Base-by-base conservation (phyloP, 2,113 vertebrate genomes). In the Leucopternis melanops region DNA sequence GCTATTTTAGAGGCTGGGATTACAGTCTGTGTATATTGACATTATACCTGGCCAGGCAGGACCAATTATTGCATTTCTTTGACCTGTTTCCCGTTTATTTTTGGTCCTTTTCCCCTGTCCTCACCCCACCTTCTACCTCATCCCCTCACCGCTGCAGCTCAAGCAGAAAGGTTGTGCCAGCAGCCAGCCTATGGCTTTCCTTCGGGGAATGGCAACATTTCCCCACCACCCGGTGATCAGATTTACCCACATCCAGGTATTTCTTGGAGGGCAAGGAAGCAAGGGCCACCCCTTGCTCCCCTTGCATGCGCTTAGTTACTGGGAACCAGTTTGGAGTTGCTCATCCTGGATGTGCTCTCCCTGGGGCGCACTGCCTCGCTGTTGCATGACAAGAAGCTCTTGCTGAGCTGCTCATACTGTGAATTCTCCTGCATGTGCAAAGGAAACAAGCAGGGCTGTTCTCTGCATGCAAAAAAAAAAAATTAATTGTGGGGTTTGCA, bases 171-270 rank as follows among this genome's bases (percentile, higher is more conserved):
- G 32, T 10, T 16, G 10, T 10, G 34, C 32, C 58, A 21, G 10
- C 20, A 23, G 32, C 49, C 69, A 54, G 10, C 26, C 26, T 16
- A 5, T 2, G 8, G 12, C 18, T 25, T 54, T 44, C 38, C 25
- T 25, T 19, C 6, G 1, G 44, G 31, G 20, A 52, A 62, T 2
- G 4, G 16, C 3, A 3, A 16, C 47, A 1, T 10, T 73, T 45
- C 67, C 34, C 5, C 1, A 16, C 38, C 3, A 0, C 16, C 40
- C 2, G 0, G 5, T 2, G 2, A 25, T 7, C 32, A 4, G 27
- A 25, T 32, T 47, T 22, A 21, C 40, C 49, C 82, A 8, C 9
- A 47, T 7, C 58, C 69, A 6, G 1, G 58, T 10, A 25, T 18
- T 67, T 16, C 32, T 36, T 5, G 26, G 16, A 55, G 22, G 17